Percentiles rank a stretch among this genome's conserved stretches.
These are phyloP conservation scores for Callospermophilus lateralis DNA, from an alignment of 2,113 vertebrate species.

Conservation along the genomic window DNA sequence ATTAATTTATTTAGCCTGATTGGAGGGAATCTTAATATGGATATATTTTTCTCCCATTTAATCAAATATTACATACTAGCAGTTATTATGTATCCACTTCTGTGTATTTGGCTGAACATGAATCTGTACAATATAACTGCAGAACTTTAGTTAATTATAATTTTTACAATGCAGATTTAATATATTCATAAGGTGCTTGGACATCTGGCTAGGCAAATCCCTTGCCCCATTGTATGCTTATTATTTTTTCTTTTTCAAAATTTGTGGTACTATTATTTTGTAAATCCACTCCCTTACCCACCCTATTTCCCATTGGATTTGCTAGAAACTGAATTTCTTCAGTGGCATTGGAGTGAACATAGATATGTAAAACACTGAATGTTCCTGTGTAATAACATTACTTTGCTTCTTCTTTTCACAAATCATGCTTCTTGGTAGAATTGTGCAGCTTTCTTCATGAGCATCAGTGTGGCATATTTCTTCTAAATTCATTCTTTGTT, in stretches of 20 bases:
- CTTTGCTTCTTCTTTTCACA: neutral
- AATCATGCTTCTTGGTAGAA: neutral
- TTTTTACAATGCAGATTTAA: neutral
- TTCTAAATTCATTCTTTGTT: neutral
- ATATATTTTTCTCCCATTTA: neutral
- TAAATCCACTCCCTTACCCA: neutral
- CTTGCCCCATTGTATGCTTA: neutral
- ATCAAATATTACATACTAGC: neutral
- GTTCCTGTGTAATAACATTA: neutral
- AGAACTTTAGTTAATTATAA: neutral
- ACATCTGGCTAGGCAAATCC: neutral
- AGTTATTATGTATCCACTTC: neutral
- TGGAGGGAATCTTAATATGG: neutral
- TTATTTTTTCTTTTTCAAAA: neutral
- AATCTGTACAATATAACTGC: neutral
- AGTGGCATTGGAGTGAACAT: neutral
- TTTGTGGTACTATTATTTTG: neutral
- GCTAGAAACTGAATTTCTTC: neutral
- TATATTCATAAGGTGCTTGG: neutral
- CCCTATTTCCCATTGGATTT: neutral
- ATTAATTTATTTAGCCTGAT: neutral
- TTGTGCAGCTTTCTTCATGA: too few species aligned
- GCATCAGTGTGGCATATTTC: slow-evolving; percentile 12
- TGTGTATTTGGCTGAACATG: neutral
- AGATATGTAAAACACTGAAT: neutral